phyloP scores from a whole-genome alignment of 1,140 invertebrate genomes.

The Zaprionus gabonicus region DNA sequence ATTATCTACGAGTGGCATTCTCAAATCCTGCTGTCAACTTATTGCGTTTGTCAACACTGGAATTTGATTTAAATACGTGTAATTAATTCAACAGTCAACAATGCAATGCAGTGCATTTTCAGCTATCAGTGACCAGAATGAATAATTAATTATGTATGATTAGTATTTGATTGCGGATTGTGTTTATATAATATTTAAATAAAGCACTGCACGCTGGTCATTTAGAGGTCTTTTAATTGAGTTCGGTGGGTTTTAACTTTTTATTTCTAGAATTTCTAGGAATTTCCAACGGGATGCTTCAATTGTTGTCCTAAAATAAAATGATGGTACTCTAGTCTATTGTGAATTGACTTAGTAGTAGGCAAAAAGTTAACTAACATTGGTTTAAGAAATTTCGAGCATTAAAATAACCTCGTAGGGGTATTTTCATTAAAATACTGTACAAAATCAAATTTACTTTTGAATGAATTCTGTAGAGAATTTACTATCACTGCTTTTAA shows the following conservation, averaged over 20 bases:
- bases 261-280: neutral
- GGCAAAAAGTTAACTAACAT: neutral
- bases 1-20: neutral
- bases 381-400: neutral
- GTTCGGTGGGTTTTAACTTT: neutral
- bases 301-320: neutral
- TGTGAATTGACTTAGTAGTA: neutral
- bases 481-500: no score
- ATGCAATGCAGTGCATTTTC: neutral
- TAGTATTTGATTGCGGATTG: neutral
- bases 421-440: no score
- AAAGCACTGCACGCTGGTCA: neutral
- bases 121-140: neutral
- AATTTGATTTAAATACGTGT: conserved; percentile 5
- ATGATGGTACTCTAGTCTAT: neutral
- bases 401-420: no score
- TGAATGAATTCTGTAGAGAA: no score
- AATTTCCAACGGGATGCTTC: neutral
- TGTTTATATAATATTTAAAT: neutral
- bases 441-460: no score
- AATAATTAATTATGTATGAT: neutral
- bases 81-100: conserved; percentile 10
- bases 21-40: conserved; percentile 12
- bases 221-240: neutral
- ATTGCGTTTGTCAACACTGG: neutral